Percentiles rank a stretch among this genome's conserved stretches.
phyloP scores from a whole-genome alignment of 2,113 vertebrate species.

The Dipodomys spectabilis region DNA sequence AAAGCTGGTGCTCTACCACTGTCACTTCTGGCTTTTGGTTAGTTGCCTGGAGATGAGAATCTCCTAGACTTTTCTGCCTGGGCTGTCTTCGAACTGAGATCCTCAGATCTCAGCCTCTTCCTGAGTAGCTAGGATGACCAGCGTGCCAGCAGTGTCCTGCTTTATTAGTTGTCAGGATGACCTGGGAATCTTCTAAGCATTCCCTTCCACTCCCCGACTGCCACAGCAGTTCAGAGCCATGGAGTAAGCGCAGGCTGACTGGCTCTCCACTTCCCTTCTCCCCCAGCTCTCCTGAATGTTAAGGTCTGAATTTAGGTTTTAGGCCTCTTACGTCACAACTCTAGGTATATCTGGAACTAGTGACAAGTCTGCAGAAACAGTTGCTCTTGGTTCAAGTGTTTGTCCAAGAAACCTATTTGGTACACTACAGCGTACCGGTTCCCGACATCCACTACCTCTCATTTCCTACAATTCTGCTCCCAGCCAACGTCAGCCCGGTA shows the following conservation, averaged over 20 bases:
- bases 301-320: neutral
- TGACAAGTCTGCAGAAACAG: neutral
- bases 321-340: neutral
- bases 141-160: too few relatives aligned
- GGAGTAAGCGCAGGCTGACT: neutral
- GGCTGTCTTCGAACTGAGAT: too few relatives aligned
- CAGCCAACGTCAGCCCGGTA: conserved; percentile 64
- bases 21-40: too few relatives aligned
- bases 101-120: too few relatives aligned
- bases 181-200: neutral
- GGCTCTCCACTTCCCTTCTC: neutral
- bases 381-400: neutral
- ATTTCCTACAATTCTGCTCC: neutral
- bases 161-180: neutral
- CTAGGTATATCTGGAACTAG: neutral
- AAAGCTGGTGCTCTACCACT: too few relatives aligned
- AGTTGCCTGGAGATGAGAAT: too few relatives aligned
- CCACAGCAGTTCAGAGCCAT: neutral
- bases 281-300: neutral
- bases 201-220: neutral
- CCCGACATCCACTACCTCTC: neutral
- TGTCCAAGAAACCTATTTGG: neutral
- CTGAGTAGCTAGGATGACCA: too few relatives aligned
- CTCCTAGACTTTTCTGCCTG: too few relatives aligned
- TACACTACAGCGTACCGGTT: neutral